Evolutionary conservation across 2,797 vertebrate species (phyloP).

Genomic region (Dromococcyx pavoninus): DNA sequence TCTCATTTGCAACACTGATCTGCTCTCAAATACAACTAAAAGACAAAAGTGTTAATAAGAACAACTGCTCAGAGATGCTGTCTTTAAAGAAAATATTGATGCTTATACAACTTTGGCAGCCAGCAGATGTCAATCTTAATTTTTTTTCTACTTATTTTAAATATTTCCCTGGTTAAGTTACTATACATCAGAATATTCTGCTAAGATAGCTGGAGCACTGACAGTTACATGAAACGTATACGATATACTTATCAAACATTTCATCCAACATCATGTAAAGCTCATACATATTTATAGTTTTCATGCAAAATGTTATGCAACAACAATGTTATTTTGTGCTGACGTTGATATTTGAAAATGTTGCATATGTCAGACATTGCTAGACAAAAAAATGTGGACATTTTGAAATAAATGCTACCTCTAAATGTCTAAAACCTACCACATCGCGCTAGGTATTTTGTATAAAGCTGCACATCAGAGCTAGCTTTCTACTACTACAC

Average conservation of each 20-base stretch:
- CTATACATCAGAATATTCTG: conserved; percentile 73
- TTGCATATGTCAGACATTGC: conserved; percentile 85
- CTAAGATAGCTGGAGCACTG: conserved; percentile 83
- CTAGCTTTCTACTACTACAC: conserved; percentile 61
- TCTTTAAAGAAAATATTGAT: conserved; percentile 82
- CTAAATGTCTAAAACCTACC: conserved; percentile 70
- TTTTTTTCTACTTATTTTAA: conserved; percentile 70
- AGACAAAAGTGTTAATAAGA: conserved; percentile 71
- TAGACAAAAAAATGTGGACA: conserved; percentile 86
- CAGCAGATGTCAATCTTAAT: conserved; percentile 70
- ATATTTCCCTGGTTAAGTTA: conserved; percentile 74
- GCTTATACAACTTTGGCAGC: conserved; percentile 74
- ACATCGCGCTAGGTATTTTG: conserved; percentile 60
- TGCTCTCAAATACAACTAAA: conserved; percentile 71
- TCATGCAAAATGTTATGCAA: conserved; percentile 92
- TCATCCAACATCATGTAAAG: conserved; percentile 79
- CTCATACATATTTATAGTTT: conserved; percentile 83
- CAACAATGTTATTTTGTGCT: conserved; percentile 86
- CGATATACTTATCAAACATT: conserved; percentile 77
- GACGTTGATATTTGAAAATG: conserved; percentile 87
- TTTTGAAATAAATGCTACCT: conserved; percentile 79
- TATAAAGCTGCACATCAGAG: conserved; percentile 51
- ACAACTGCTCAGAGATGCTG: conserved; percentile 76
- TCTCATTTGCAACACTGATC: conserved; percentile 61
- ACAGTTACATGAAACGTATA: conserved; percentile 75